These are phyloP conservation scores for Timandra comae DNA, from an alignment of 2,888 invertebrate genomes.

Conservation along the genomic window DNA sequence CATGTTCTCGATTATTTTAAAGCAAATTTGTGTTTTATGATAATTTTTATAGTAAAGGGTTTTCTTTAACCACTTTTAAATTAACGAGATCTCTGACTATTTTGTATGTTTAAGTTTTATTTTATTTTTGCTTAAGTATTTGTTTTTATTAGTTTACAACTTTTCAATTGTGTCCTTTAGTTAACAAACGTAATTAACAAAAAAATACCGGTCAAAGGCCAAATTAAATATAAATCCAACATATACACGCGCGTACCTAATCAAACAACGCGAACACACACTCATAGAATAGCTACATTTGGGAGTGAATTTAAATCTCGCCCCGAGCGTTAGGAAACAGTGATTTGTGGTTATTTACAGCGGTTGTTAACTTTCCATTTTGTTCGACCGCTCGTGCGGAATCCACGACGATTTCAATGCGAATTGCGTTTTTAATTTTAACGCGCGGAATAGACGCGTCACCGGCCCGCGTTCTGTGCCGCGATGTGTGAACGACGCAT, in stretches of 20 bases:
- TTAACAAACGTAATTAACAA: too few relatives aligned
- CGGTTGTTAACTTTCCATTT: conserved; percentile 73
- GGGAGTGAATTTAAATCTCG: conserved; percentile 71
- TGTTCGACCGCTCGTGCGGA: conserved; percentile 60
- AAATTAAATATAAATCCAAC: conserved; percentile 2
- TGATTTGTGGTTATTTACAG: conserved; percentile 76
- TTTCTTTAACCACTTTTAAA: too few relatives aligned
- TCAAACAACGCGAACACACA: conserved; percentile 35
- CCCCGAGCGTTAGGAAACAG: conserved; percentile 66
- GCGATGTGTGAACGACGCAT: too few relatives aligned
- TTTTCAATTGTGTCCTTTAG: too few relatives aligned
- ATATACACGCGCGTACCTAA: neutral
- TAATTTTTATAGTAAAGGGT: too few relatives aligned
- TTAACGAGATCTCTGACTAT: too few relatives aligned
- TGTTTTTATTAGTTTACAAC: too few relatives aligned
- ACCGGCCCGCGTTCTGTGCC: too few relatives aligned
- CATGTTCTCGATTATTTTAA: too few relatives aligned
- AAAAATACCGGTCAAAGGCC: conserved; percentile 23
- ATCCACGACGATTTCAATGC: conserved; percentile 61
- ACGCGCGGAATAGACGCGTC: conserved; percentile 44
- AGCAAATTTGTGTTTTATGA: too few relatives aligned
- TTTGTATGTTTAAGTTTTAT: too few relatives aligned
- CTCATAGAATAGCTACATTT: conserved; percentile 44
- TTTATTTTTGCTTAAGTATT: too few relatives aligned
- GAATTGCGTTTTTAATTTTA: conserved; percentile 66